Percentiles rank a stretch among this genome's conserved stretches.
These are phyloP conservation scores for Tapera naevia DNA, from an alignment of 2,797 vertebrate genomes.

Conservation along the genomic window DNA sequence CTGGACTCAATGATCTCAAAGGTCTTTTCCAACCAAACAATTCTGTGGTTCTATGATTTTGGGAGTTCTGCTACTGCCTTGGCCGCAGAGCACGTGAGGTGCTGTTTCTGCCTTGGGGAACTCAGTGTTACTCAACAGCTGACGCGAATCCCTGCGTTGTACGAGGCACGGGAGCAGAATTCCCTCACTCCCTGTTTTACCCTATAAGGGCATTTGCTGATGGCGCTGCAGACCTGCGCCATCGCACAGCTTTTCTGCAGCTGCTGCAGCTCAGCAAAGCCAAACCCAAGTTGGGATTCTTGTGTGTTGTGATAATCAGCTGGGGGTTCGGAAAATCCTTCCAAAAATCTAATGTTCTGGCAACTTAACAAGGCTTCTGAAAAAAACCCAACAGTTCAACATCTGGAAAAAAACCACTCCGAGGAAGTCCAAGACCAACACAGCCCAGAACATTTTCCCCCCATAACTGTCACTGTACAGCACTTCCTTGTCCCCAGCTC, in stretches of 20 bases:
- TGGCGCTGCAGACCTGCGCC: constrained; percentile 52
- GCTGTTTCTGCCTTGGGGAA: constrained; percentile 7
- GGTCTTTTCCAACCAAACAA: no score
- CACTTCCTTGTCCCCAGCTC: constrained; percentile 59
- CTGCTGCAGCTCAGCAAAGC: constrained; percentile 76
- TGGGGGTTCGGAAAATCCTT: constrained; percentile 77
- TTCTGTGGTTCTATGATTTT: neutral
- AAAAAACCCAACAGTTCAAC: constrained; percentile 78
- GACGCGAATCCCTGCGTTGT: neutral
- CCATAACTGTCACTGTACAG: constrained; percentile 63
- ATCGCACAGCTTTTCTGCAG: constrained; percentile 79
- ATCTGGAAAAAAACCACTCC: constrained; percentile 77
- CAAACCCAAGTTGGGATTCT: constrained; percentile 74
- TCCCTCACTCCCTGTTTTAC: constrained; percentile 67
- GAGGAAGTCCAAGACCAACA: constrained; percentile 73
- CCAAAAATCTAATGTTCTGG: constrained; percentile 68
- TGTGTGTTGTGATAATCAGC: constrained; percentile 80
- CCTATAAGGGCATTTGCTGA: constrained; percentile 79
- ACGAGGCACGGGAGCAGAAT: constrained; percentile 43
- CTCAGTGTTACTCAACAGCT: neutral
- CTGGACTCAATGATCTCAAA: no score
- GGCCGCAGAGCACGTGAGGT: neutral
- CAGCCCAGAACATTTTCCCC: constrained; percentile 67
- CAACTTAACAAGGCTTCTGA: constrained; percentile 75
- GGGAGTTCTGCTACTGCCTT: neutral